Base-by-base conservation (phyloP, 1,140 invertebrate genomes). In the Orius laevigatus region DNA sequence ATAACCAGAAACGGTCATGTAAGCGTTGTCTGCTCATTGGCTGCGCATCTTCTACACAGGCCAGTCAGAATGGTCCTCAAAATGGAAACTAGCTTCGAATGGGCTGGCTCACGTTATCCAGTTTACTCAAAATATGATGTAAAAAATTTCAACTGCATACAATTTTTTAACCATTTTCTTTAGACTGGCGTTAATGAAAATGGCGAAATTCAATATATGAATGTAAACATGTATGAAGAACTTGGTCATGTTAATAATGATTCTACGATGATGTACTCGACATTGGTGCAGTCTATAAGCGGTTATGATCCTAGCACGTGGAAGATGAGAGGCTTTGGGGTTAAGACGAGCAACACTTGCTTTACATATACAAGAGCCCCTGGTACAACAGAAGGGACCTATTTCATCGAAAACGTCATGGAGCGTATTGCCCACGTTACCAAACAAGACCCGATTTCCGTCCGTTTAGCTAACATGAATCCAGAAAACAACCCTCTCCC, bases 401-500 rank as follows among this genome's bases (percentile, higher is more conserved):
- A 70, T 6, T 66, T 78, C 57, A 74, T 76, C 15, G 88, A 91
- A 62, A 72, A 70, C 39, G 73, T 90, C 6, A 81, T 92, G 70
- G 84, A 91, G 55, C 79, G 84, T 58, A 78, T 89, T 51, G 74
- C 82, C 1, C 71, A 70, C 46, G 66, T 62, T 40, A 56, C 79
- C 3, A 67, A 70, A 2, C 66, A 72, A 53, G 83, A 89, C 65
- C 74, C 84, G 0, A 50, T 75, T 1, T 72, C 80, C 42, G 71
- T 85, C 0, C 67, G 74, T 49, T 54, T 74, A 32, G 63, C 61
- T 3, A 86, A 86, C 57, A 64, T 84, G 51, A 42, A 15, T 19
- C 61, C 60, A 14, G 47, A 62, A 4, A 54, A 48, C 0, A 59
- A 66, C 34, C 65, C 63, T 32, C 43, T 53, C 18, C 25, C 31